phyloP scores from a whole-genome alignment of 2,113 vertebrate species.

The Paramormyrops kingsleyae region DNA sequence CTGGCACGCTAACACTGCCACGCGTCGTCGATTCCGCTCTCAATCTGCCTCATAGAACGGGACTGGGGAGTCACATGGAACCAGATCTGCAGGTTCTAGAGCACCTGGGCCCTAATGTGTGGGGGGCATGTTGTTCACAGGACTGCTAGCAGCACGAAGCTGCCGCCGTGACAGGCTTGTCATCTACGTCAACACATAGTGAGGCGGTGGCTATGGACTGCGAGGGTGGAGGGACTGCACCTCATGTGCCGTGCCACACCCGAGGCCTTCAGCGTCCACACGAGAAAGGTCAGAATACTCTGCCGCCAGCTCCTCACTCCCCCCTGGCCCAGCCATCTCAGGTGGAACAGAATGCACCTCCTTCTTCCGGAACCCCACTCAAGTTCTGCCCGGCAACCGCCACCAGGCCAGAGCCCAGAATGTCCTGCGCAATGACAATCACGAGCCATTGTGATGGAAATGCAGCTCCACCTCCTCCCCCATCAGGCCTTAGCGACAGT shows the following conservation, averaged over 20 bases:
- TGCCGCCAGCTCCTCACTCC: neutral
- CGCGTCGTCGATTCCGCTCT: neutral
- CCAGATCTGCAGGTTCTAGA: neutral
- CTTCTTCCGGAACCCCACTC: neutral
- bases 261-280: neutral
- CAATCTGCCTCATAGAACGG: neutral
- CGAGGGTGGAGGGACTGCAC: neutral
- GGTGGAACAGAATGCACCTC: neutral
- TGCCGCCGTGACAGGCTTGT: neutral
- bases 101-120: neutral
- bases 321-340: neutral
- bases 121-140: neutral
- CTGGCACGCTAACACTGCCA: neutral
- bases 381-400: conserved; percentile 1
- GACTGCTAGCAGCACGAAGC: neutral
- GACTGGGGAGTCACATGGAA: neutral
- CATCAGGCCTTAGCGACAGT: conserved; percentile 22
- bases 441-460: neutral
- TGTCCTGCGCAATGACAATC: conserved; percentile 23
- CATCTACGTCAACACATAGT: neutral
- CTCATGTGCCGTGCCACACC: neutral
- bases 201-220: neutral
- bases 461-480: neutral
- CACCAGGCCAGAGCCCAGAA: neutral
- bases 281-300: neutral